Base-by-base conservation (phyloP, 2,888 invertebrate genomes). In the Macaria notata region DNA sequence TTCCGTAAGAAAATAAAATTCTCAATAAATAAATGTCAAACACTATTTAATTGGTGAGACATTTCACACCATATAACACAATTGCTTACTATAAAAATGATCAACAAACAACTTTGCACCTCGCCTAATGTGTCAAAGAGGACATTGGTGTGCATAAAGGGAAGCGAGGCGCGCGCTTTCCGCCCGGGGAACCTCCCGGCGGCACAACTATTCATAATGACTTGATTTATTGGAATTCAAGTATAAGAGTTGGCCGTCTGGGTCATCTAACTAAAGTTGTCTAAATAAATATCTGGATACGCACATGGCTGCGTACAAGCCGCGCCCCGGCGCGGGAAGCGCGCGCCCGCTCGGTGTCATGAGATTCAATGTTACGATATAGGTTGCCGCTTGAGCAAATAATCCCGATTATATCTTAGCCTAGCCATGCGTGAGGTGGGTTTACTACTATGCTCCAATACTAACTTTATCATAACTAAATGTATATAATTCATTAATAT, bases 11-110 rank as follows among this genome's bases (percentile, higher is more conserved):
- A 90, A 90, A 91, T 90, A 90, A 90, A 90, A 88, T 88, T 90
- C 80, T 90, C 88, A 91, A 90, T 90, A 91, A 90, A 90, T 89
- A 86, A 91, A 88, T 88, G 88, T 88, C 88, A 85, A 88, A 88
- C 87, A 85, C 88, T 88, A 89, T 88, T 82, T 74, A 83, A 76
- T 43, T 71, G 89, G 88, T 86, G 90, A 82, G 85, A 85, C 84
- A 84, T 82, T 81, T 78, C 83, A 86, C 90, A 89, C 88, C 86
- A 66, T 69, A 87, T 90, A 91, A 91, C 88, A 88, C 88, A 90
- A 89, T 87, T 81, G 83, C 87, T 90, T 90, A 88, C 86, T 87
- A 88, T 90, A 86, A 88, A 88, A 88, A 89, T 86, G 79, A 88
- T 89, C 83, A 90, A 90, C 90, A 89, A 89, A 88, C 88, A 89